phyloP scores from a whole-genome alignment of 2,888 invertebrate genomes.

The Mythimna ferrago region DNA sequence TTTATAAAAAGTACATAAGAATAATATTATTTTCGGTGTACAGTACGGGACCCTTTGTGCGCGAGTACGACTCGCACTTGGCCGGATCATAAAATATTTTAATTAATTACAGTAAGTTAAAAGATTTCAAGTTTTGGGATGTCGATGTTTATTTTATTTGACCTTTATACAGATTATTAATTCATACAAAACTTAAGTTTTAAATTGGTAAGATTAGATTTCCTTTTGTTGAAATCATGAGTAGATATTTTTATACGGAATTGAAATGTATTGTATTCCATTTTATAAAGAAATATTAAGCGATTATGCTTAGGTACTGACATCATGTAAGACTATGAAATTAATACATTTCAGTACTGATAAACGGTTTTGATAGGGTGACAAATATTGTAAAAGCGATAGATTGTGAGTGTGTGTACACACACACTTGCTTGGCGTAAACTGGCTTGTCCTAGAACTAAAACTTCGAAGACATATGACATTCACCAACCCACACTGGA shows the following conservation, averaged over 20 bases:
- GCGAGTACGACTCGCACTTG: too few relatives aligned
- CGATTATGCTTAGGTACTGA: not conserved
- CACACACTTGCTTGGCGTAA: too few relatives aligned
- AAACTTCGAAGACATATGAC: too few relatives aligned
- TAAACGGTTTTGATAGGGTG: slow-evolving; percentile 1
- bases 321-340: not conserved
- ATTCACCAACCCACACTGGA: too few relatives aligned
- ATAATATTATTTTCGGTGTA: too few relatives aligned
- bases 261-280: not conserved
- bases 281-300: not conserved
- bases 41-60: too few relatives aligned
- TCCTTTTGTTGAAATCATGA: not conserved
- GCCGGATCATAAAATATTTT: not conserved
- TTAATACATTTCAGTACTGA: not conserved
- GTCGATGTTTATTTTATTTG: not conserved
- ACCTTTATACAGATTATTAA: slow-evolving; percentile 33
- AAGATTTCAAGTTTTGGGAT: not conserved
- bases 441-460: too few relatives aligned
- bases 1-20: too few relatives aligned
- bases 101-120: not conserved
- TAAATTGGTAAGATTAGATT: slow-evolving; percentile 22
- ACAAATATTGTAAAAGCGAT: too few relatives aligned
- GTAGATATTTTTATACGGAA: not conserved
- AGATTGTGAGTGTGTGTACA: too few relatives aligned
- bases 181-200: slow-evolving; percentile 2